Conservation (phyloP, 2,797 vertebrate species). For the Pygocentrus nattereri region DNA sequence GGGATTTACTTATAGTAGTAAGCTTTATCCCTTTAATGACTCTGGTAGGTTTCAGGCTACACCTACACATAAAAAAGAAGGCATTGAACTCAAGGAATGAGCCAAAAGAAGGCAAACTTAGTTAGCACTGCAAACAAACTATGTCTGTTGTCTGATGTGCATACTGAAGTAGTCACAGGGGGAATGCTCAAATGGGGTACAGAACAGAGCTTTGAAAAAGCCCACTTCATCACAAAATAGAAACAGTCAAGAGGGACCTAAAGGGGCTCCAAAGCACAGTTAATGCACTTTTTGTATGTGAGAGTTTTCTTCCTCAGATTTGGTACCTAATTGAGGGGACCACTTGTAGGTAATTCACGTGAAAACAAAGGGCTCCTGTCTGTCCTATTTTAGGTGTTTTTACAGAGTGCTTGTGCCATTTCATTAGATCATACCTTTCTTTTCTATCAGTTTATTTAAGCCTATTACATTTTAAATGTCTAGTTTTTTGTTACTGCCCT, state of each 20-base stretch:
- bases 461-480: no score
- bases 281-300: slow-evolving; percentile 12
- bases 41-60: neutral
- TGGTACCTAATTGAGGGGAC: slow-evolving; percentile 12
- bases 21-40: no score
- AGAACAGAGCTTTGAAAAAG: slow-evolving; percentile 63
- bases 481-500: neutral
- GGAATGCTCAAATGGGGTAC: slow-evolving; percentile 32
- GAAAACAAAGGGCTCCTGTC: slow-evolving; percentile 18
- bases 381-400: neutral
- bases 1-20: no score
- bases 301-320: neutral
- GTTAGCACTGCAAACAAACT: neutral
- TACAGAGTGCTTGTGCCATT: neutral
- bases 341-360: slow-evolving; percentile 11
- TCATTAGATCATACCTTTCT: neutral
- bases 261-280: neutral
- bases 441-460: no score
- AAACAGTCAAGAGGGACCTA: slow-evolving; percentile 53
- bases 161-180: neutral
- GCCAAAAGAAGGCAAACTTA: neutral
- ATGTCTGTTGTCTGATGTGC: neutral
- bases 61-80: neutral
- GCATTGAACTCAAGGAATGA: neutral
- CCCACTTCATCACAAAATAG: slow-evolving; percentile 59